These are phyloP conservation scores for Galerucella calmariensis DNA, from an alignment of 2,888 invertebrate genomes.

Conservation along the genomic window DNA sequence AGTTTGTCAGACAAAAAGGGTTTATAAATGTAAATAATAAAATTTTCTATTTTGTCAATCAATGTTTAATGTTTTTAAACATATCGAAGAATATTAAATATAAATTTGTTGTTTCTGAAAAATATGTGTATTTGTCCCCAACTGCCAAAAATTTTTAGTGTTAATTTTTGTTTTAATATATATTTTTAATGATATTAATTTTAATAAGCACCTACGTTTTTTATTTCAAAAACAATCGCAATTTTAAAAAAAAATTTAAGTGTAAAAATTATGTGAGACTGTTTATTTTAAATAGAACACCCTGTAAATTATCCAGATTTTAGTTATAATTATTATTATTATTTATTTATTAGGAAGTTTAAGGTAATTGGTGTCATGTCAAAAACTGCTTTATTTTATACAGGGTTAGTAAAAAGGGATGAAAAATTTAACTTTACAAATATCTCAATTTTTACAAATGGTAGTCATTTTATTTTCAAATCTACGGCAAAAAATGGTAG, in stretches of 20 bases:
- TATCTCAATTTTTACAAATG: too few relatives aligned
- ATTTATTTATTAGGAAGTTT: too few relatives aligned
- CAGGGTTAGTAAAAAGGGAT: too few relatives aligned
- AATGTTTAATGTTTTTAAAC: slow-evolving; percentile 46
- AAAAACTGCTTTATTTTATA: too few relatives aligned
- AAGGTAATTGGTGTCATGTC: too few relatives aligned
- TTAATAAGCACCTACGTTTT: neutral
- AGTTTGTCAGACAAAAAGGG: slow-evolving; percentile 31
- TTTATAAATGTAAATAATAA: slow-evolving; percentile 38
- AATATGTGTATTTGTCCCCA: slow-evolving; percentile 3
- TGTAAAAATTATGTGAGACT: too few relatives aligned
- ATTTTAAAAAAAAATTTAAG: neutral
- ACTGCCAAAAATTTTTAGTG: slow-evolving; percentile 26
- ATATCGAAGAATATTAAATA: slow-evolving; percentile 45
- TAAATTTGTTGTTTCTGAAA: slow-evolving; percentile 10
- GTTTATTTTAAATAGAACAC: too few relatives aligned
- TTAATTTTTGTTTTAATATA: neutral
- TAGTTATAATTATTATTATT: too few relatives aligned
- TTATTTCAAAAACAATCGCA: neutral
- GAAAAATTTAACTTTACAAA: too few relatives aligned
- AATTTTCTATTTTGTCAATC: slow-evolving; percentile 44
- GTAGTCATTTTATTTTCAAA: too few relatives aligned
- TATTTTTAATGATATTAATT: neutral
- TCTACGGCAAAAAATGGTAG: too few relatives aligned
- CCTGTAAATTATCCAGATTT: too few relatives aligned